A percentile compares a stretch with the other conserved stretches of the same genome.
phyloP scores from a whole-genome alignment of 2,888 invertebrate species.

The Timema cristinae region DNA sequence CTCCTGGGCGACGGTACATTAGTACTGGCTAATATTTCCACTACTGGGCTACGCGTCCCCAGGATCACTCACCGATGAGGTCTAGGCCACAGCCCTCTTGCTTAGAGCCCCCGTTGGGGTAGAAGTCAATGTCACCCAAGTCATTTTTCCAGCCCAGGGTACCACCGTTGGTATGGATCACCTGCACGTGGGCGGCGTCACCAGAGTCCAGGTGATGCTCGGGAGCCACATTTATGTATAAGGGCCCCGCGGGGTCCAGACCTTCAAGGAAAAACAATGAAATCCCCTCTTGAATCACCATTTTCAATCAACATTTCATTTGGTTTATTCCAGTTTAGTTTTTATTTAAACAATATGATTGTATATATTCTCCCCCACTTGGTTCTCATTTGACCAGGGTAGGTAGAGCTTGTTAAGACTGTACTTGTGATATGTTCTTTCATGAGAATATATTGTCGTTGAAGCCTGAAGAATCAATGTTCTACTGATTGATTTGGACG shows the following conservation, averaged over 20 bases:
- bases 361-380: no score
- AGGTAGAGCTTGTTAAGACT: no score
- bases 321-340: no score
- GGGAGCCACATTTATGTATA: neutral
- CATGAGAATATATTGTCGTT: no score
- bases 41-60: no score
- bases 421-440: no score
- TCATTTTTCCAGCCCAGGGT: neutral
- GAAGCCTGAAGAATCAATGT: no score
- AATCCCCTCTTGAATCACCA: neutral
- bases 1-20: no score
- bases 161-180: neutral
- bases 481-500: no score
- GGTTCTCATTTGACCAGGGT: no score
- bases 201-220: neutral
- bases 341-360: no score
- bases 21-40: no score
- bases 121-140: slow-evolving; percentile 8
- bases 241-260: slow-evolving; percentile 6
- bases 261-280: neutral
- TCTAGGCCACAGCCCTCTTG: slow-evolving; percentile 8
- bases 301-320: neutral
- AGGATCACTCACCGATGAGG: neutral
- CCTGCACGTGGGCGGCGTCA: slow-evolving; percentile 6
- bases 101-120: slow-evolving; percentile 11